A percentile compares a stretch with the other conserved stretches of the same genome.
Evolutionary conservation across 2,888 invertebrate species (phyloP).

Genomic region (Drosophila heteroneura): DNA sequence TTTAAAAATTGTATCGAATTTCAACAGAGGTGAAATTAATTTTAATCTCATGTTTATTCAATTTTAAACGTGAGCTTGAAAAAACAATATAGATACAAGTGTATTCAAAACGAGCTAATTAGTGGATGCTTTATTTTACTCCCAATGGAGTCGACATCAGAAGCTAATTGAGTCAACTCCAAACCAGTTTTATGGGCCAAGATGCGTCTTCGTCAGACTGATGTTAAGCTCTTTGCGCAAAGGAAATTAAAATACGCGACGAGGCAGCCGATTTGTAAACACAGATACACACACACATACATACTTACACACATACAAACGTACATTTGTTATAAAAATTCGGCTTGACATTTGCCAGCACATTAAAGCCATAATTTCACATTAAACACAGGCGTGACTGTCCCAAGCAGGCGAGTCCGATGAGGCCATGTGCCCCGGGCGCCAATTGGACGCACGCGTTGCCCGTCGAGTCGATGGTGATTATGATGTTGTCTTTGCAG

Average conservation of each 20-base stretch:
- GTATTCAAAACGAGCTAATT: neutral
- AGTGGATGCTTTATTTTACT: neutral
- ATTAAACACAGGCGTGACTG: constrained; percentile 77
- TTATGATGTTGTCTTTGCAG: constrained; percentile 45
- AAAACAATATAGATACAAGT: neutral
- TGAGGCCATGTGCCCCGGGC: constrained; percentile 50
- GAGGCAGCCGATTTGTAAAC: constrained; percentile 41
- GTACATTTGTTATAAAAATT: constrained; percentile 37
- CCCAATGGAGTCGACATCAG: constrained; percentile 2
- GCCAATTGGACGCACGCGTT: constrained; percentile 69
- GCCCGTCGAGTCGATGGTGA: constrained; percentile 41
- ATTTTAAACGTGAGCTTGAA: neutral
- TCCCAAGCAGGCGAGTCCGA: constrained; percentile 31
- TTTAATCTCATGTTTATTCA: neutral
- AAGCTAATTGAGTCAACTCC: constrained; percentile 26
- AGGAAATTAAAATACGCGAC: constrained; percentile 54
- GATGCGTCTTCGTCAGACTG: neutral
- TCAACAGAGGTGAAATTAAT: neutral
- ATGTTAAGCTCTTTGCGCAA: constrained; percentile 24
- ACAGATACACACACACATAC: neutral
- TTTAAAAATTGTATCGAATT: neutral
- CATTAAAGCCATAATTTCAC: constrained; percentile 78
- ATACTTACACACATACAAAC: neutral
- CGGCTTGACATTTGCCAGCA: constrained; percentile 47
- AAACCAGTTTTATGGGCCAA: constrained; percentile 12